phyloP scores from a whole-genome alignment of 2,888 invertebrate genomes.

The Epistrophella euchroma region DNA sequence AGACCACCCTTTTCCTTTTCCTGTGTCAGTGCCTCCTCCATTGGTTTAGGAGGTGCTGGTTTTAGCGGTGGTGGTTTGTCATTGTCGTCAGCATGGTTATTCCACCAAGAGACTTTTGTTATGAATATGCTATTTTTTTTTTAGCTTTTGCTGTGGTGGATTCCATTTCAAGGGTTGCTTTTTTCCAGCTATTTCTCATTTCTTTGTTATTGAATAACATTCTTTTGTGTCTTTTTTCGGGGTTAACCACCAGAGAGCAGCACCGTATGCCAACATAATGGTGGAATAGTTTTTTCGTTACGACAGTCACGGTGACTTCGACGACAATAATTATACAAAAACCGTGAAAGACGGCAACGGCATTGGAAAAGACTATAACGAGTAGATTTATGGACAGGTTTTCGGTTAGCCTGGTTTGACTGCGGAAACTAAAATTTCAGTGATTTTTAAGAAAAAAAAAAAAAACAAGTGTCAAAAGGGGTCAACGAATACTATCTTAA shows the following conservation, averaged over 20 bases:
- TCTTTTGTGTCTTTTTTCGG: slow-evolving; percentile 50
- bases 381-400: slow-evolving; percentile 38
- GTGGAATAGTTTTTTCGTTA: slow-evolving; percentile 20
- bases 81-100: slow-evolving; percentile 71
- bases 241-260: slow-evolving; percentile 66
- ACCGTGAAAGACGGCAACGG: slow-evolving; percentile 57
- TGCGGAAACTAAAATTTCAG: background rate
- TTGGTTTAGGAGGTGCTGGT: slow-evolving; percentile 25
- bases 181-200: slow-evolving; percentile 52
- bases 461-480: slow-evolving; percentile 24
- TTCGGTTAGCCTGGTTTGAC: slow-evolving; percentile 29
- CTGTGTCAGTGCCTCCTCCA: slow-evolving; percentile 24
- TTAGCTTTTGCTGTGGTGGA: slow-evolving; percentile 32
- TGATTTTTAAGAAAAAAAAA: background rate
- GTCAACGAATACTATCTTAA: slow-evolving; percentile 8
- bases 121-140: slow-evolving; percentile 32
- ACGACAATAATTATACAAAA: slow-evolving; percentile 37
- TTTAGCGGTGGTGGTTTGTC: slow-evolving; percentile 64
- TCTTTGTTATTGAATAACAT: slow-evolving; percentile 72
- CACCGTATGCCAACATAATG: slow-evolving; percentile 30
- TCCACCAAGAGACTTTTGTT: slow-evolving; percentile 45
- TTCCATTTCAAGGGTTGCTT: slow-evolving; percentile 52
- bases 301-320: slow-evolving; percentile 40
- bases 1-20: slow-evolving; percentile 31
- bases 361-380: slow-evolving; percentile 46